These are phyloP conservation scores for Cheilosia urbana DNA, from an alignment of 2,888 invertebrate genomes.

Conservation along the genomic window DNA sequence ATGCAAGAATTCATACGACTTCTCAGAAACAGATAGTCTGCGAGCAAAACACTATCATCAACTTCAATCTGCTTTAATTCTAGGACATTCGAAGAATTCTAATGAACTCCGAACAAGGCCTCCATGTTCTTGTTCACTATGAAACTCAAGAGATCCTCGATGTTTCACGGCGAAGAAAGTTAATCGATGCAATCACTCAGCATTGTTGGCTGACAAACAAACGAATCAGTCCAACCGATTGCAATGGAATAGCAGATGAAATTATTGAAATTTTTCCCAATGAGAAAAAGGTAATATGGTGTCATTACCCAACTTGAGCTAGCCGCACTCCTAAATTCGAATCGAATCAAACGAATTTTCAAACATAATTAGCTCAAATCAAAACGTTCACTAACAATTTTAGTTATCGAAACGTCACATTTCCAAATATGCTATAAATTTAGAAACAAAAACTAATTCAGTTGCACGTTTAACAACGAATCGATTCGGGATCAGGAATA, in stretches of 20 bases:
- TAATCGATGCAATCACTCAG: conserved; percentile 75
- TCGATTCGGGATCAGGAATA: too few relatives aligned
- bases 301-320: background rate
- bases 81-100: conserved; percentile 59
- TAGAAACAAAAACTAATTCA: too few relatives aligned
- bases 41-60: background rate
- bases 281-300: conserved; percentile 68
- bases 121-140: conserved; percentile 75
- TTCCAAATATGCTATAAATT: too few relatives aligned
- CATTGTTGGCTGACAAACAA: conserved; percentile 70
- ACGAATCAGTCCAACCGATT: conserved; percentile 68
- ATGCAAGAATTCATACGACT: conserved; percentile 7
- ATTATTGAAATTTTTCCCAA: conserved; percentile 76
- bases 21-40: conserved; percentile 5
- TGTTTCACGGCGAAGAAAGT: conserved; percentile 70
- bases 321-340: background rate
- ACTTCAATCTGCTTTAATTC: background rate
- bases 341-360: background rate
- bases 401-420: too few relatives aligned
- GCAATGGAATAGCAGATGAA: conserved; percentile 76
- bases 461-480: too few relatives aligned
- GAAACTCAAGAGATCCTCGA: conserved; percentile 76
- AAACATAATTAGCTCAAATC: too few relatives aligned
- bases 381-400: too few relatives aligned
- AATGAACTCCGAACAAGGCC: conserved; percentile 65